Percentiles rank a stretch among this genome's conserved stretches.
These are phyloP conservation scores for Cliona cf. orientalis DNA, from an alignment of 37 sponge, comb jelly and placozoan species.

Conservation along the genomic window DNA sequence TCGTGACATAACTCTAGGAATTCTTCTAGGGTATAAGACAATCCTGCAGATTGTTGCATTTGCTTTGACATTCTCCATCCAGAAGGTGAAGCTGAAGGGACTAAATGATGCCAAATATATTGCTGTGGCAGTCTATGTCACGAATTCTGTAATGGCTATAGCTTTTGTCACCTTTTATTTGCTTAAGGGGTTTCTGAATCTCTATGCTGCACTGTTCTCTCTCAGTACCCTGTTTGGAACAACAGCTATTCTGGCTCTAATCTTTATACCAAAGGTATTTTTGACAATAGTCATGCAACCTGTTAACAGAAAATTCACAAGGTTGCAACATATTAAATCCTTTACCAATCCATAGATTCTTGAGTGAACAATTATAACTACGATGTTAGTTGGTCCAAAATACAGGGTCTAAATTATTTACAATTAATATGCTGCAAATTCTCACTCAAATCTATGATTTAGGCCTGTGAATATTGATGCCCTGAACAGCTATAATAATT, in stretches of 20 bases:
- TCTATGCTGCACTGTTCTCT: background rate
- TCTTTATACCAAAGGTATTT: conserved; percentile 46
- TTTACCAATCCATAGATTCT: too few relatives aligned
- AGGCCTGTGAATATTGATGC: too few relatives aligned
- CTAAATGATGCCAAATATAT: conserved; percentile 48
- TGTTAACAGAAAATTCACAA: too few relatives aligned
- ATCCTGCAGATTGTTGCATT: conserved; percentile 45
- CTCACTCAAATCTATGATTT: too few relatives aligned
- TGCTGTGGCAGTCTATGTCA: conserved; percentile 47
- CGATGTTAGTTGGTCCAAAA: too few relatives aligned
- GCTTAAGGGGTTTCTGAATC: conserved; percentile 13
- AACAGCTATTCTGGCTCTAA: conserved; percentile 36
- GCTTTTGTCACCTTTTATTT: background rate
- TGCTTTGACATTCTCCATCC: conserved; percentile 39
- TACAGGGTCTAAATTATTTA: too few relatives aligned
- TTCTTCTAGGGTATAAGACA: conserved; percentile 46
- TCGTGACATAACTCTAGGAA: conserved; percentile 17
- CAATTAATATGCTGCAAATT: too few relatives aligned
- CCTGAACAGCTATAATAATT: too few relatives aligned
- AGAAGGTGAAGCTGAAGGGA: conserved; percentile 59
- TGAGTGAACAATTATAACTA: too few relatives aligned
- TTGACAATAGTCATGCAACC: too few relatives aligned
- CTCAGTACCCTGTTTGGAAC: conserved; percentile 13
- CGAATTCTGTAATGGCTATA: conserved; percentile 18
- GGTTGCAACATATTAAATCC: too few relatives aligned